Evolutionary conservation across 2,888 invertebrate genomes (phyloP).

Genomic region (Eurois occulta): DNA sequence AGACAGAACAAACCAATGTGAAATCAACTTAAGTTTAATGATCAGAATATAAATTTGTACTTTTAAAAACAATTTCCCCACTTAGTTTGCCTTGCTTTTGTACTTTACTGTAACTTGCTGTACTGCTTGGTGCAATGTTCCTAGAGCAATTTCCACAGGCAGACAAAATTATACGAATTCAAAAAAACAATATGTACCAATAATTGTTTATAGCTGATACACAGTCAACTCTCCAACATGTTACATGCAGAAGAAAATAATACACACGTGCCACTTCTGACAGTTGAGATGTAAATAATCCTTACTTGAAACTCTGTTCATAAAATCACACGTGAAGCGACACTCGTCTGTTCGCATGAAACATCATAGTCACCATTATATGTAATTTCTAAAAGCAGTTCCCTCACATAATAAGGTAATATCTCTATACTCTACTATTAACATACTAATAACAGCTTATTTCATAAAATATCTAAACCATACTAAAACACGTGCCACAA

Average conservation of each 20-base stretch:
- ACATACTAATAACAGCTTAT: not conserved
- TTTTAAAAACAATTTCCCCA: not conserved
- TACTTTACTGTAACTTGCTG: not conserved
- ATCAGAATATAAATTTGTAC: not conserved
- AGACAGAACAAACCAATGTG: not conserved
- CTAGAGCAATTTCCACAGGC: not conserved
- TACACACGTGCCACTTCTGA: not conserved
- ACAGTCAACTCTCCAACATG: not conserved
- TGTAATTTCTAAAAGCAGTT: not conserved
- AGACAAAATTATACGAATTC: not conserved
- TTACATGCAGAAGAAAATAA: not conserved
- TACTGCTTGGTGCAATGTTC: not conserved
- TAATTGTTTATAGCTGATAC: not conserved
- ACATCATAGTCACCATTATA: not conserved
- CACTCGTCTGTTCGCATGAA: not conserved
- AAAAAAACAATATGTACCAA: not conserved
- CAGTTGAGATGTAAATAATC: conserved; percentile 4
- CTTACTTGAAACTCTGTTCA: not conserved
- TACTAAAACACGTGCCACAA: not conserved
- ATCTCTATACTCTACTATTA: not conserved
- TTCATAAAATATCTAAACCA: not conserved
- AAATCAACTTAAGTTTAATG: not conserved
- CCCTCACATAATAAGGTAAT: not conserved
- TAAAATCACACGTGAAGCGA: conserved; percentile 3
- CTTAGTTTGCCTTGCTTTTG: not conserved